These are phyloP conservation scores for Epizoanthus rinbou DNA, from an alignment of 92 coral and sea anemone genomes.

Conservation along the genomic window DNA sequence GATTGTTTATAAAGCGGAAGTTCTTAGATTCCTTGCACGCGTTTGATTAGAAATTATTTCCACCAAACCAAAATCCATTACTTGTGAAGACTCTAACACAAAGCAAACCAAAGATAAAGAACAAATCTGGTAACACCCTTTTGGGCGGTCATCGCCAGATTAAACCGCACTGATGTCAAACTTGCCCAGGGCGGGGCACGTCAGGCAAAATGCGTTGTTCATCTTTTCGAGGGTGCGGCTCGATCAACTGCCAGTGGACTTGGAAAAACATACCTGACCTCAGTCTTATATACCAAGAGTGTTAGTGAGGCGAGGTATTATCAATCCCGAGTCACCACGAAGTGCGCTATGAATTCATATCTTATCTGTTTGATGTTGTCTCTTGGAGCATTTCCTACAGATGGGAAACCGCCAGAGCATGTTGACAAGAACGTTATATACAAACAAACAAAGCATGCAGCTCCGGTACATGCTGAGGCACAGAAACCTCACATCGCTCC, in stretches of 20 bases:
- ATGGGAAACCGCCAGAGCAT: conserved; percentile 41
- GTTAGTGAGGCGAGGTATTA: not conserved
- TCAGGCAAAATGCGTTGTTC: not conserved
- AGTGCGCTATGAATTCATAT: not conserved
- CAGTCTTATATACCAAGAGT: not conserved
- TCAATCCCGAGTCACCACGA: not conserved
- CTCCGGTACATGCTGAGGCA: not conserved
- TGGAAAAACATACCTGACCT: conserved; percentile 33
- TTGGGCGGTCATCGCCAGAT: conserved; percentile 11
- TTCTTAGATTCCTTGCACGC: too few relatives aligned
- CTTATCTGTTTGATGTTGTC: not conserved
- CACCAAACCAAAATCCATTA: conserved; percentile 17
- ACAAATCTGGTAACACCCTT: not conserved
- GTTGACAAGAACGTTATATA: conserved; percentile 1
- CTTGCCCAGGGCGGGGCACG: conserved; percentile 37
- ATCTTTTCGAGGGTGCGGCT: conserved; percentile 10
- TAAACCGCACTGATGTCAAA: conserved; percentile 17
- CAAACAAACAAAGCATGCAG: conserved; percentile 31
- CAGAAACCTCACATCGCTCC: not conserved
- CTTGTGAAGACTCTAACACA: too few relatives aligned
- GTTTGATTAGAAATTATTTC: too few relatives aligned
- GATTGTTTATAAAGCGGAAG: too few relatives aligned
- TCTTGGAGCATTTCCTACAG: not conserved
- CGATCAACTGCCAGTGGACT: not conserved
- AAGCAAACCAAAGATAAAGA: not conserved